phyloP scores from a whole-genome alignment of 2,888 invertebrate genomes.

The Orthosia cruda region DNA sequence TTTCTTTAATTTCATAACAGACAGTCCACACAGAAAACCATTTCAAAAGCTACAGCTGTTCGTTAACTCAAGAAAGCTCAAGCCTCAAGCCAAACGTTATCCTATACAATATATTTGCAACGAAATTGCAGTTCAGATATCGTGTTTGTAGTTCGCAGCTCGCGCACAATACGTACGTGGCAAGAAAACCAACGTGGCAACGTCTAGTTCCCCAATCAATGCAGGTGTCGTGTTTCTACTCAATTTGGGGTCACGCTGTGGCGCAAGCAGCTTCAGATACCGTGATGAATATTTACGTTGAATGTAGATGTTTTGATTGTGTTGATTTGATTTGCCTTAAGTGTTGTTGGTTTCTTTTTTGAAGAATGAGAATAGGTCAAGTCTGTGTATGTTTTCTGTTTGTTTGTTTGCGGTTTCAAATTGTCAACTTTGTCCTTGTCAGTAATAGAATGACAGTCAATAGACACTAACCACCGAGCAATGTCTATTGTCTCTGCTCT shows the following conservation, averaged over 20 bases:
- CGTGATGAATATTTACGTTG: slow-evolving; percentile 51
- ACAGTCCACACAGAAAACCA: not conserved
- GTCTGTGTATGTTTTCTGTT: too few species aligned
- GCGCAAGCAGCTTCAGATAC: slow-evolving; percentile 30
- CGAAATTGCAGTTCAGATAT: slow-evolving; percentile 54
- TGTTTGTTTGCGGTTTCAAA: too few species aligned
- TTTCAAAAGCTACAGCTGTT: slow-evolving; percentile 1
- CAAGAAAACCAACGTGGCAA: slow-evolving; percentile 37
- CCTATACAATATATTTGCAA: slow-evolving; percentile 38
- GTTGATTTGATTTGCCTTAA: slow-evolving; percentile 5
- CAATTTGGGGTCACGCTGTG: slow-evolving; percentile 63
- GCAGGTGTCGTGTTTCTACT: slow-evolving; percentile 53
- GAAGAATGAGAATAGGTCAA: too few species aligned
- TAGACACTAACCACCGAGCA: too few species aligned
- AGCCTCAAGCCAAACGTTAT: slow-evolving; percentile 19
- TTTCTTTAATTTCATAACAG: not conserved
- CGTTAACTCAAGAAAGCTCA: slow-evolving; percentile 1
- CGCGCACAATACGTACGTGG: slow-evolving; percentile 55
- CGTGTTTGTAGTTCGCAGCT: slow-evolving; percentile 49
- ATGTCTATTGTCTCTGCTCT: too few species aligned
- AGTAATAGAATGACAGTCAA: too few species aligned
- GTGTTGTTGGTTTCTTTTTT: not conserved
- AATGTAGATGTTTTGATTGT: slow-evolving; percentile 37
- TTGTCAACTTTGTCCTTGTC: too few species aligned
- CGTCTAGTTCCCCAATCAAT: slow-evolving; percentile 56